Evolutionary conservation across 2,113 vertebrate genomes (phyloP).

Genomic region (Isurus oxyrinchus): DNA sequence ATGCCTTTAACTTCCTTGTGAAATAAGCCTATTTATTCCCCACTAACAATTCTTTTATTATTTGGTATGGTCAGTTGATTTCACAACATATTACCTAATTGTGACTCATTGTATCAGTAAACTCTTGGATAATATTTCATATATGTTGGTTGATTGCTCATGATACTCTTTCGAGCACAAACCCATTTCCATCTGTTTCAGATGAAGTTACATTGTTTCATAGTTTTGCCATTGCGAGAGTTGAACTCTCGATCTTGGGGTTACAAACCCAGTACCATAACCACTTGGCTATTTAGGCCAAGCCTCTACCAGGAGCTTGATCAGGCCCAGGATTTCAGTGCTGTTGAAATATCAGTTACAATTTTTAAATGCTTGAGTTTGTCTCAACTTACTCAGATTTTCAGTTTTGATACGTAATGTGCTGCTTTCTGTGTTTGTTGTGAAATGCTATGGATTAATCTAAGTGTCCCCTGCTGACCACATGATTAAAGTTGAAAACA

Average conservation of each 20-base stretch:
- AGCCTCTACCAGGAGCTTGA: background rate
- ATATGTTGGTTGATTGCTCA: background rate
- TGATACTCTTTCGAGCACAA: too few species aligned
- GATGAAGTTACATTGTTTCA: too few species aligned
- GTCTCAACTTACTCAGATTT: background rate
- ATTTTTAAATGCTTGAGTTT: background rate
- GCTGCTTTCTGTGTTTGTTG: background rate
- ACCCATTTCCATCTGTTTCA: too few species aligned
- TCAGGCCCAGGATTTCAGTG: background rate
- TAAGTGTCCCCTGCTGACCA: background rate
- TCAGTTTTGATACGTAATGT: background rate
- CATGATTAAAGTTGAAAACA: background rate
- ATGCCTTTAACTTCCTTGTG: background rate
- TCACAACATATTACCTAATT: background rate
- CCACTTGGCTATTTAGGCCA: too few species aligned
- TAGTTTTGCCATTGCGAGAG: too few species aligned
- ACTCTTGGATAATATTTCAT: background rate
- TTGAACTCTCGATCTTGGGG: too few species aligned
- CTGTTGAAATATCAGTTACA: background rate
- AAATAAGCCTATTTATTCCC: background rate
- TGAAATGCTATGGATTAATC: background rate
- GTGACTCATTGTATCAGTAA: background rate
- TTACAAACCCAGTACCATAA: too few species aligned
- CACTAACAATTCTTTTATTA: background rate
- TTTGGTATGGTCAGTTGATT: background rate